phyloP scores from a whole-genome alignment of 1,140 invertebrate species.

The Drosophila arawakana region DNA sequence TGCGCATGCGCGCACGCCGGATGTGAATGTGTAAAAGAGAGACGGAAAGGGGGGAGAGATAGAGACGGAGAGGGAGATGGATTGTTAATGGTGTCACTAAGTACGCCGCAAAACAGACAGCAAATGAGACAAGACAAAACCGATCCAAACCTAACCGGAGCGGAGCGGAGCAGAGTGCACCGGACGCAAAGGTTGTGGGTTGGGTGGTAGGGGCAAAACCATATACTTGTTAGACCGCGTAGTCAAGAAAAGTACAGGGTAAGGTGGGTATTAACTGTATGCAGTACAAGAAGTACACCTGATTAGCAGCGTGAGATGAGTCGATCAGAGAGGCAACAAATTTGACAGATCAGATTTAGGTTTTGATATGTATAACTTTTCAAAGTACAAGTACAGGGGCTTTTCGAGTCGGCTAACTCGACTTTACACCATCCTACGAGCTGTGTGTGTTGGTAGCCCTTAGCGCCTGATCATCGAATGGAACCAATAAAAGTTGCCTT shows the following conservation, averaged over 20 bases:
- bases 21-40: conserved; percentile 69
- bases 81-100: conserved; percentile 82
- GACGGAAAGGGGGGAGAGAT: conserved; percentile 6
- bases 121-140: conserved; percentile 17
- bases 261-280: too few relatives aligned
- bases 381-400: too few relatives aligned
- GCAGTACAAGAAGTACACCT: too few relatives aligned
- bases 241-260: too few relatives aligned
- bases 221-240: background rate
- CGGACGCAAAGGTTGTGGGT: conserved; percentile 39
- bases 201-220: background rate
- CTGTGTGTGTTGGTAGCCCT: conserved; percentile 10
- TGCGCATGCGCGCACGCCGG: conserved; percentile 75
- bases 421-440: too few relatives aligned
- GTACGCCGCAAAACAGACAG: conserved; percentile 70
- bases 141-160: conserved; percentile 4
- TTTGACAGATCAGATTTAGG: too few relatives aligned
- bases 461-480: conserved; percentile 81
- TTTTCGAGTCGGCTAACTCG: too few relatives aligned
- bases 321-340: too few relatives aligned
- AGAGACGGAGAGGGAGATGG: conserved; percentile 22
- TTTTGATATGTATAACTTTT: too few relatives aligned
- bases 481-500: conserved; percentile 83
- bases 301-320: too few relatives aligned
- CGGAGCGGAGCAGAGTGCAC: conserved; percentile 5